Base-by-base conservation (phyloP, 1,140 invertebrate genomes). In the Coelopa frigida region DNA sequence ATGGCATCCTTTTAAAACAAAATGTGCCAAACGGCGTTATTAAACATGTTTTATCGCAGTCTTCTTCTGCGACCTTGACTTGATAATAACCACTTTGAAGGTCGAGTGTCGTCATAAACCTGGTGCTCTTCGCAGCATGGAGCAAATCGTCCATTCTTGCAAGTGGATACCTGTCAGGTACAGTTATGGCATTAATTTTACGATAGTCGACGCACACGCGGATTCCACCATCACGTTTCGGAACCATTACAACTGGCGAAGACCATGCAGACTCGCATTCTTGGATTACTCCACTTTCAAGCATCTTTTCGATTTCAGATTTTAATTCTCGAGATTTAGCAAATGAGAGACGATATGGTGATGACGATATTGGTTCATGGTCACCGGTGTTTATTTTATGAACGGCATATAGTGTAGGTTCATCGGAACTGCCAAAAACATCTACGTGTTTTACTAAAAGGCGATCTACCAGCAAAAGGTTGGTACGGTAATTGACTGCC, bases 31-130 rank as follows among this genome's bases (percentile, higher is more conserved):
- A 54, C 5, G 61, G 62, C 3, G 59, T 68, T 1, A 57, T 58
- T 40, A 75, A 73, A 1, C 67, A 70, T 3, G 74, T 76, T 29
- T 61, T 65, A 20, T 61, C 55, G 6, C 53, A 42, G 38, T 66
- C 57, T 12, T 53, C 46, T 6, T 51, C 21, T 8, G 24, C 38
- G 5, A 73, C 51, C 11, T 50, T 49, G 6, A 72, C 53, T 46
- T 71, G 70, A 47, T 55, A 66, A 33, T 70, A 71, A 6, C 68
- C 68, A 18, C 54, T 21, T 17, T 52, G 49, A 12, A 70, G 39
- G 46, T 74, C 73, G 2, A 73, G 17, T 1, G 57, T 61, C 0
- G 59, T 55, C 48, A 74, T 71, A n/a, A n/a, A n/a, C n/a, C n/a
- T n/a, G n/a, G n/a, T n/a, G n/a, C n/a, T n/a, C n/a, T n/a, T n/a